Conservation (phyloP, 1,140 invertebrate genomes). For the Dolichoris vasculosae region DNA sequence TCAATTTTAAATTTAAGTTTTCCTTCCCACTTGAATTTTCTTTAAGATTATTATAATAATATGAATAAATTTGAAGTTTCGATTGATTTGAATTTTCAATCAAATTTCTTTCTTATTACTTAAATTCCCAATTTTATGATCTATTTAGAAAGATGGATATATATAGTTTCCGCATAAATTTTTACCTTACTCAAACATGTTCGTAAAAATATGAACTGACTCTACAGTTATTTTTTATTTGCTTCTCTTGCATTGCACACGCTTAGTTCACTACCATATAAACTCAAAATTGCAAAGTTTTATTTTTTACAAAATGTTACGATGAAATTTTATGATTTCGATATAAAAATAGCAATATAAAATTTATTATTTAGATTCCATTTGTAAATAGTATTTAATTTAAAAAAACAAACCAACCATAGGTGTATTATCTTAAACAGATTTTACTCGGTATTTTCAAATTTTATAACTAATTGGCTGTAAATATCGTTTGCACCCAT, state of each 20-base stretch:
- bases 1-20: background rate
- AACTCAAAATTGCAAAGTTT: slow-evolving; percentile 9
- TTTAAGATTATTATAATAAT: background rate
- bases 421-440: background rate
- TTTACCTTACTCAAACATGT: slow-evolving; percentile 29
- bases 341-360: slow-evolving; percentile 19
- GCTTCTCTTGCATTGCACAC: background rate
- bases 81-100: background rate
- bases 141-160: background rate
- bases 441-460: background rate
- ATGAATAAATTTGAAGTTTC: background rate
- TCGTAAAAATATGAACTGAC: slow-evolving; percentile 28
- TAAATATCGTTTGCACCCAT: background rate
- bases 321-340: background rate
- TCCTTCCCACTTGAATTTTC: background rate
- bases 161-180: slow-evolving; percentile 14
- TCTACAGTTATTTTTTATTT: slow-evolving; percentile 13
- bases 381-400: background rate
- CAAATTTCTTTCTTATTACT: slow-evolving; percentile 26
- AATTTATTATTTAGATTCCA: slow-evolving; percentile 19
- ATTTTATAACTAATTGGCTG: background rate
- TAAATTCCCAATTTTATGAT: background rate
- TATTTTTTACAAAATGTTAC: slow-evolving; percentile 18
- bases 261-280: background rate
- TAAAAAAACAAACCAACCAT: background rate